Conservation (phyloP, 2,888 invertebrate genomes). For the Tipula vernalis region DNA sequence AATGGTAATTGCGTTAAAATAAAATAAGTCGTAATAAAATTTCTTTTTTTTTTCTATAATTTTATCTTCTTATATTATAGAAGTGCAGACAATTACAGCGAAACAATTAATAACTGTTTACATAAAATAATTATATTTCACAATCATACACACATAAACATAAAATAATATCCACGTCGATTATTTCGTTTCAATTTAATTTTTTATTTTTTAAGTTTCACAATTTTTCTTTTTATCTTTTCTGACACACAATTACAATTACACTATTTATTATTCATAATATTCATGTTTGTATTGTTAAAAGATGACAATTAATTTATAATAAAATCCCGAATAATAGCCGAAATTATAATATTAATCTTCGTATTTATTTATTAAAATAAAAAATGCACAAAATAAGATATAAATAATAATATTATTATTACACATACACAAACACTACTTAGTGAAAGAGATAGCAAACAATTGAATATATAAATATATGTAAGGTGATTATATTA, state of each 20-base stretch:
- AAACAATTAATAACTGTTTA: slow-evolving; percentile 4
- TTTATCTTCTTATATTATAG: background rate
- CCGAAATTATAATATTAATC: slow-evolving; percentile 9
- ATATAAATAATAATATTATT: background rate
- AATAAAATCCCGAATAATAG: background rate
- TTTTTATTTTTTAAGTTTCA: slow-evolving; percentile 5
- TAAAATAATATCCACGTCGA: slow-evolving; percentile 6
- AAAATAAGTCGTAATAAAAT: background rate
- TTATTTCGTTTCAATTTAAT: background rate
- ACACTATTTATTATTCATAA: background rate
- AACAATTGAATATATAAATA: background rate
- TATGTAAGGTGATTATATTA: background rate
- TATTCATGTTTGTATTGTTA: background rate
- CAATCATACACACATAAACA: slow-evolving; percentile 5
- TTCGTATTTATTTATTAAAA: background rate
- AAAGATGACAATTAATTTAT: slow-evolving; percentile 6
- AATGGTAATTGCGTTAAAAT: background rate
- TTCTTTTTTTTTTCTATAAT: background rate
- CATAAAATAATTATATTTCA: slow-evolving; percentile 7
- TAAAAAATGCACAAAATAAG: background rate
- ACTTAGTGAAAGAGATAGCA: background rate
- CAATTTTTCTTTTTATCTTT: slow-evolving; percentile 6
- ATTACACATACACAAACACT: background rate
- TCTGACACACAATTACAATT: background rate
- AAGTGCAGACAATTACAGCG: background rate